Base-by-base conservation (phyloP, 2,797 vertebrate genomes). In the Muraenolepis orangiensis region DNA sequence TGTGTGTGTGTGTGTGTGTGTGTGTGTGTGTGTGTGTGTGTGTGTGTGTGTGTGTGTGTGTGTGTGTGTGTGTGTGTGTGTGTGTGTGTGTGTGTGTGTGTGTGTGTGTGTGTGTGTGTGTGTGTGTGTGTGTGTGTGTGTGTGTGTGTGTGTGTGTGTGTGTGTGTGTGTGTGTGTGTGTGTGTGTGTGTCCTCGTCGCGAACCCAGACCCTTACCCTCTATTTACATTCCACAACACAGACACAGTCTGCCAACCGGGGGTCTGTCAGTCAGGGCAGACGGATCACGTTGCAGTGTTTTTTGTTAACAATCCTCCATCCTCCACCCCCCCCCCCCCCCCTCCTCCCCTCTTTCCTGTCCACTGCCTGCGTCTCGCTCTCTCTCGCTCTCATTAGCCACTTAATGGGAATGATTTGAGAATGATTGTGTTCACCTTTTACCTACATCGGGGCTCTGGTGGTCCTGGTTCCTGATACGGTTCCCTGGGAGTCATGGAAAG, bases 221-320 rank as follows among this genome's bases (percentile, higher is more conserved):
- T 78, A 80, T 81, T 83, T 72, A 79, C 73, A 70, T 66, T 83
- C 80, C 26, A 69, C 7, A 30, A 42, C 76, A 81, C 68, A 28
- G 70, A 77, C 38, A 28, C 30, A 16, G 18, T 23, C 61, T 74
- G 72, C 71, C 78, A 78, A 73, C 70, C 74, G 46, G 42, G 12
- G 66, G 18, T 42, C 64, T 28, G 69, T 67, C 78, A 71, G 40
- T 40, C 74, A 57, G 73, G 71, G 72, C 72, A 77, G 80, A 82
- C 28, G 0, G 79, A 82, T 85, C 77, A 75, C 40, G 70, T 82
- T 82, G 51, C 76, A n/a, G 31, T 38, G 51, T 29, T 42, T 61
- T 66, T 34, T 30, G 23, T 29, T 12, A n/a, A n/a, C n/a, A n/a
- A n/a, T n/a, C n/a, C n/a, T n/a, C n/a, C n/a, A n/a, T n/a, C n/a